Percentiles rank a stretch among this genome's conserved stretches.
These are phyloP conservation scores for Anthopleura sola DNA, from an alignment of 64 coral and sea anemone species.

Conservation along the genomic window DNA sequence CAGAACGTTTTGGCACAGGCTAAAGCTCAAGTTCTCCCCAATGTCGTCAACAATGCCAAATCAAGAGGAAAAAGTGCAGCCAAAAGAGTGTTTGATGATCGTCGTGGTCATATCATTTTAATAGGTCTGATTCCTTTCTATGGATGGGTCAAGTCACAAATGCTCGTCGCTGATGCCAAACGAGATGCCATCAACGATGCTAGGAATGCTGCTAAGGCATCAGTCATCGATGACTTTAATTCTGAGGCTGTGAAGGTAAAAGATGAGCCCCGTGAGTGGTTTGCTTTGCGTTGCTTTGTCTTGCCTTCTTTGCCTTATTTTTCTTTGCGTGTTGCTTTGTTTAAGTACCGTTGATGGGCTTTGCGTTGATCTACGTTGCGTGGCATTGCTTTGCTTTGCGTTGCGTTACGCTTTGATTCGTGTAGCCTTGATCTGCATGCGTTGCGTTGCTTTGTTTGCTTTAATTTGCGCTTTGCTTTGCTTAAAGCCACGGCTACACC, in stretches of 20 bases:
- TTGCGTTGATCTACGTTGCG: no score
- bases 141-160: not conserved
- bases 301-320: no score
- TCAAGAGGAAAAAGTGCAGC: not conserved
- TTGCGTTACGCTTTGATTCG: no score
- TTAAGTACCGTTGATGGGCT: no score
- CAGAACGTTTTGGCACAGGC: not conserved
- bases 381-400: no score
- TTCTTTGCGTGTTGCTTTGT: no score
- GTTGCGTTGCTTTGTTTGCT: no score
- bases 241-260: not conserved
- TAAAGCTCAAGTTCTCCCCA: not conserved
- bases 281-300: no score
- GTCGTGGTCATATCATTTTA: constrained; percentile 21
- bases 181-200: constrained; percentile 16
- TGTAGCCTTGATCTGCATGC: no score
- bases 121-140: constrained; percentile 33
- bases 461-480: no score
- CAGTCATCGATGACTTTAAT: not conserved
- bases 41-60: constrained; percentile 8
- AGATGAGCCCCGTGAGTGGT: not conserved
- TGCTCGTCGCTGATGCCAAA: not conserved
- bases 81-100: constrained; percentile 17
- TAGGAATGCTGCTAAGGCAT: constrained; percentile 6
- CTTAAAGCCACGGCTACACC: no score